Percentiles rank a stretch among this genome's conserved stretches.
Evolutionary conservation across 2,888 invertebrate genomes (phyloP).

Genomic region (Myathropa florea): DNA sequence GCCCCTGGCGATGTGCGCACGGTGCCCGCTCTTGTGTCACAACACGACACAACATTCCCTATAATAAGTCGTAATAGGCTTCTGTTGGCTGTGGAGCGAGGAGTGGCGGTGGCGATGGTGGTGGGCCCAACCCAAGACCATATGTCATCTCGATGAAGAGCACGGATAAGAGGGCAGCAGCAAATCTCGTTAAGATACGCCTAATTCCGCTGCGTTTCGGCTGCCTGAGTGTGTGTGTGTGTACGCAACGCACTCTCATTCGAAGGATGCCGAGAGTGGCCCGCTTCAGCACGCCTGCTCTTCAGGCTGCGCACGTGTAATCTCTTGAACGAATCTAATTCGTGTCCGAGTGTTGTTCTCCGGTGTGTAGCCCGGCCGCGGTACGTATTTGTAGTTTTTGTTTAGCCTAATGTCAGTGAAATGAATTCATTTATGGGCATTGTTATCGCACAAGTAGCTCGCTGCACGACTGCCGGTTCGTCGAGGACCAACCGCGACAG

Average conservation of each 20-base stretch:
- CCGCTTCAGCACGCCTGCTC: slow-evolving; percentile 11
- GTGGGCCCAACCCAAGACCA: slow-evolving; percentile 28
- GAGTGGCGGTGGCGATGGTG: background rate
- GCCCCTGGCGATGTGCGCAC: slow-evolving; percentile 9
- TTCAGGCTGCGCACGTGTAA: slow-evolving; percentile 47
- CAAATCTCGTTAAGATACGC: slow-evolving; percentile 65
- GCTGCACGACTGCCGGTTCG: slow-evolving; percentile 52
- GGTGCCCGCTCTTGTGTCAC: slow-evolving; percentile 35
- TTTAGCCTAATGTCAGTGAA: slow-evolving; percentile 70
- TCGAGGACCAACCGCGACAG: background rate
- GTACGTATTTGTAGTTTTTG: slow-evolving; percentile 60
- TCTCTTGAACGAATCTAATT: slow-evolving; percentile 67
- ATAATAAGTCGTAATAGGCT: slow-evolving; percentile 55
- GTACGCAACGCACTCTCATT: slow-evolving; percentile 24
- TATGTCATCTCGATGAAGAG: slow-evolving; percentile 67
- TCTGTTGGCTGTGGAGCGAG: background rate
- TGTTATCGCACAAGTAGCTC: slow-evolving; percentile 70
- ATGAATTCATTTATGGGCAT: slow-evolving; percentile 71
- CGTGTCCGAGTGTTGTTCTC: slow-evolving; percentile 68
- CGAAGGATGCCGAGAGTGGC: background rate
- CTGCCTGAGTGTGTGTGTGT: slow-evolving; percentile 6
- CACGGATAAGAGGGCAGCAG: slow-evolving; percentile 49
- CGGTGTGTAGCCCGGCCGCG: slow-evolving; percentile 21
- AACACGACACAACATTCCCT: slow-evolving; percentile 36
- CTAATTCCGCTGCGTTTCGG: slow-evolving; percentile 61